Percentiles rank a stretch among this genome's conserved stretches.
These are phyloP conservation scores for Megaptera novaeangliae DNA, from an alignment of 2,113 vertebrate species.

Conservation along the genomic window DNA sequence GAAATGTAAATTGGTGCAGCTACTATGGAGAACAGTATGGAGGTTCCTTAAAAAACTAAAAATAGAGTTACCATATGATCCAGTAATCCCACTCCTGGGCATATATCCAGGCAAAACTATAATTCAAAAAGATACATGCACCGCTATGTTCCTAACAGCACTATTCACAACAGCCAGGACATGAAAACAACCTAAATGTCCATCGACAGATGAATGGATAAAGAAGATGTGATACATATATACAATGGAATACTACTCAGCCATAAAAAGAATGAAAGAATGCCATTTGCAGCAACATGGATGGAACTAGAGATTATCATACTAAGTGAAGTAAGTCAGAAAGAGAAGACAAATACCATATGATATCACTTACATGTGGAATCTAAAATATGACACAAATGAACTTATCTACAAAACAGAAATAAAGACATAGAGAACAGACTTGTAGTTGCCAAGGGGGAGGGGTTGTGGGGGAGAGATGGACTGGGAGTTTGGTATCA, in stretches of 20 bases:
- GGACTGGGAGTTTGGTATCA: neutral
- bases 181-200: neutral
- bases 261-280: neutral
- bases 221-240: neutral
- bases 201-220: neutral
- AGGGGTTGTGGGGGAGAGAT: neutral
- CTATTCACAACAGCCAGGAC: neutral
- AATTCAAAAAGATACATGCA: neutral
- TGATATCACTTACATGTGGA: neutral
- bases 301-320: neutral
- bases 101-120: neutral
- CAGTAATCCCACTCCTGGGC: neutral
- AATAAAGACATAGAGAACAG: neutral
- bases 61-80: fast-evolving
- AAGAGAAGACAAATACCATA: neutral
- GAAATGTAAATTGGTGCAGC: too few species aligned
- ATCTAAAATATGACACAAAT: neutral
- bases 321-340: neutral
- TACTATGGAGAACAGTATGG: neutral
- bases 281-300: neutral
- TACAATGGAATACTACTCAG: neutral
- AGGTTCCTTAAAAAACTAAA: neutral
- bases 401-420: neutral
- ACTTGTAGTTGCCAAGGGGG: neutral
- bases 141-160: neutral